Evolutionary conservation across 2,113 vertebrate species (phyloP).

Genomic region (Prochilodus magdalenae): DNA sequence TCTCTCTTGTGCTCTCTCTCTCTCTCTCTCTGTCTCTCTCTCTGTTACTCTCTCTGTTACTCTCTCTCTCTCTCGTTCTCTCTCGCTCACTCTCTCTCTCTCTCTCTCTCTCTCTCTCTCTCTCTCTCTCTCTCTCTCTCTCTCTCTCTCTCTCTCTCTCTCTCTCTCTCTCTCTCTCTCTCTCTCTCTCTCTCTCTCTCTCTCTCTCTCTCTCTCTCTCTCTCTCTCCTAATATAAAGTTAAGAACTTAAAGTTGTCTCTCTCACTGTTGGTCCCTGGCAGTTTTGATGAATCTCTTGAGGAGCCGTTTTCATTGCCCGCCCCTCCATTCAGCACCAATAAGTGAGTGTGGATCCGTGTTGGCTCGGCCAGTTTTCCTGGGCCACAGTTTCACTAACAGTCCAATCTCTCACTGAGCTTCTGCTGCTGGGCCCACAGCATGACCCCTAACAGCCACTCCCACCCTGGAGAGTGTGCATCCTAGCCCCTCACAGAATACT

Average conservation of each 20-base stretch:
- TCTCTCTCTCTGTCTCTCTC: too few relatives aligned
- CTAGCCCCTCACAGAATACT: constrained; percentile 49
- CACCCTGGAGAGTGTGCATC: constrained; percentile 30
- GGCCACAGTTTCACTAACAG: constrained; percentile 51
- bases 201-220: not conserved
- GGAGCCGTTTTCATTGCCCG: constrained; percentile 72
- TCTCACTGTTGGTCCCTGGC: constrained; percentile 72
- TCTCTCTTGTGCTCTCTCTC: constrained; percentile 30
- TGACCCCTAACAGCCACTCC: constrained; percentile 51
- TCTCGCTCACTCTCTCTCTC: too few relatives aligned
- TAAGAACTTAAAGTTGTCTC: constrained; percentile 58
- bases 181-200: constrained; percentile 32
- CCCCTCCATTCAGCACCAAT: constrained; percentile 74
- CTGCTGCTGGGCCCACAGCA: constrained; percentile 47
- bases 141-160: not conserved
- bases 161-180: not conserved
- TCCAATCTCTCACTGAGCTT: constrained; percentile 43
- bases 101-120: not conserved
- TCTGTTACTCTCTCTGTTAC: too few relatives aligned
- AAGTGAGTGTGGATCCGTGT: constrained; percentile 77
- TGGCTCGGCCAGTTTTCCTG: constrained; percentile 51
- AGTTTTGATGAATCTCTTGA: constrained; percentile 81
- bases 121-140: constrained; percentile 62
- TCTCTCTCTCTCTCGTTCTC: constrained; percentile 37
- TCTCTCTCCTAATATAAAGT: not conserved